Conservation (phyloP, 2,888 invertebrate species). For the Campopleginae sp. region DNA sequence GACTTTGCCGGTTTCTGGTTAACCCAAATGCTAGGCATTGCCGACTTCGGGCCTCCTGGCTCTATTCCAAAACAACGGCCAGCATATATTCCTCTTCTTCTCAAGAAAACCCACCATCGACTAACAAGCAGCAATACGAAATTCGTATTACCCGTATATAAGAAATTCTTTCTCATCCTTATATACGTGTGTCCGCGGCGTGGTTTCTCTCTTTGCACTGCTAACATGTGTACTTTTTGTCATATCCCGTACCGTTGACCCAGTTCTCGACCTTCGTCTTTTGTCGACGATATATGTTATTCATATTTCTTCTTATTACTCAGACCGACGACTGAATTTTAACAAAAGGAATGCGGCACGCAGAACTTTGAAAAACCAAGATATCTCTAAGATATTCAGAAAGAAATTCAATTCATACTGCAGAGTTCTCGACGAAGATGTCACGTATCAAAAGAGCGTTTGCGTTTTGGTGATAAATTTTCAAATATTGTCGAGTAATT, state of each 20-base stretch:
- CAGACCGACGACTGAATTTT: background rate
- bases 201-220: background rate
- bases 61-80: constrained; percentile 74
- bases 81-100: constrained; percentile 63
- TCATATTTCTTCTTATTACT: background rate
- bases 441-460: background rate
- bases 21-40: constrained; percentile 73
- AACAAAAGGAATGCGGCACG: constrained; percentile 23
- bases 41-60: constrained; percentile 73
- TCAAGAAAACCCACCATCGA: constrained; percentile 51
- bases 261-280: constrained; percentile 54
- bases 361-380: background rate
- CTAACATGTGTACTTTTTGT: constrained; percentile 2
- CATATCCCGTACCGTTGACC: constrained; percentile 42
- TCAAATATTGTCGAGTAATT: background rate
- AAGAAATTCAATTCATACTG: background rate
- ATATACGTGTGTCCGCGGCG: background rate
- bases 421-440: background rate
- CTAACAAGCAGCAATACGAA: constrained; percentile 59
- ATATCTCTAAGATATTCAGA: background rate
- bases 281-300: constrained; percentile 39
- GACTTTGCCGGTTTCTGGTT: constrained; percentile 67
- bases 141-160: constrained; percentile 65
- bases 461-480: background rate
- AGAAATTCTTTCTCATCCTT: constrained; percentile 67